A percentile compares a stretch with the other conserved stretches of the same genome.
Conservation (phyloP, 2,888 invertebrate species). For the Acanthosoma haemorrhoidale region DNA sequence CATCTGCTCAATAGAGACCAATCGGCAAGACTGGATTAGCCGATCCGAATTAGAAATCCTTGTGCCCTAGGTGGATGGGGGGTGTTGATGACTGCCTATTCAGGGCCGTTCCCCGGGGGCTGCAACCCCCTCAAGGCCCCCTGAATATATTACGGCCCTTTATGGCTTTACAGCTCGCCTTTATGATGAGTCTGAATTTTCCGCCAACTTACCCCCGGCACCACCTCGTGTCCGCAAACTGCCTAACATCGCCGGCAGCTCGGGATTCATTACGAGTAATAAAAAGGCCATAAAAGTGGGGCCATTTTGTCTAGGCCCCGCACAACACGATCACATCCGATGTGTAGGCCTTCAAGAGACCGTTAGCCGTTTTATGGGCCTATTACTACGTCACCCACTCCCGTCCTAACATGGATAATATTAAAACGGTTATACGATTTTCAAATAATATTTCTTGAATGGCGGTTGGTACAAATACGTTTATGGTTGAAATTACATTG, state of each 20-base stretch:
- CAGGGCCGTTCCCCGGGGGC: background rate
- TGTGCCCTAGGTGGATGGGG: background rate
- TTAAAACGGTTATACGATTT: background rate
- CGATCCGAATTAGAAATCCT: slow-evolving; percentile 19
- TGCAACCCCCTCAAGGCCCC: background rate
- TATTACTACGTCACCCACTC: background rate
- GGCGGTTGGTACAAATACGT: too few relatives aligned
- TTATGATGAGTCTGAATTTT: slow-evolving; percentile 38
- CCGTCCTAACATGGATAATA: background rate
- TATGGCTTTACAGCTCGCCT: slow-evolving; percentile 38
- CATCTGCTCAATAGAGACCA: background rate
- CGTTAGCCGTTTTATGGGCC: slow-evolving; percentile 1
- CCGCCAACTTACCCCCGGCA: slow-evolving; percentile 18
- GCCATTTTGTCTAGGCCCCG: background rate
- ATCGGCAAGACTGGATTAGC: background rate
- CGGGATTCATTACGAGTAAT: slow-evolving; percentile 36
- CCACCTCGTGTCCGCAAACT: background rate
- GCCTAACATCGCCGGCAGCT: background rate
- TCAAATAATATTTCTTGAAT: too few relatives aligned
- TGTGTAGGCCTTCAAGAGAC: background rate
- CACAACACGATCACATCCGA: background rate
- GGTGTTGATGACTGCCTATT: slow-evolving; percentile 21
- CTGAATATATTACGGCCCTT: slow-evolving; percentile 34
- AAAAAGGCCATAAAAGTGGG: slow-evolving; percentile 34
- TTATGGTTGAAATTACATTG: too few relatives aligned